phyloP scores from a whole-genome alignment of 2,888 invertebrate species.

The Sipha maydis region DNA sequence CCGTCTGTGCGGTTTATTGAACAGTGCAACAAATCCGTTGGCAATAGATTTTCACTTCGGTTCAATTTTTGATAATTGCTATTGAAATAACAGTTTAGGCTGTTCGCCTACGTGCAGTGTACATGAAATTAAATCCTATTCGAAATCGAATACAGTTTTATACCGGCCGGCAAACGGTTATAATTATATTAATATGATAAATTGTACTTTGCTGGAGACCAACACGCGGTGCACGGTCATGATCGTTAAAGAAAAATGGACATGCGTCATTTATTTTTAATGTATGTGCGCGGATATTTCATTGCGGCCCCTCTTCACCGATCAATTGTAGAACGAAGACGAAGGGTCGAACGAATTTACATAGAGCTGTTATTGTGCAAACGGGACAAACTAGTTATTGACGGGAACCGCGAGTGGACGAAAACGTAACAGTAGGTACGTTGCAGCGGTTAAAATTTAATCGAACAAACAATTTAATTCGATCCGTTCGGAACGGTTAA shows the following conservation, averaged over 20 bases:
- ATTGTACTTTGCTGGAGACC: not conserved
- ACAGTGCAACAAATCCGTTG: too few relatives aligned
- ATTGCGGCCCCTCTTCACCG: conserved; percentile 7
- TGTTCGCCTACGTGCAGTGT: too few relatives aligned
- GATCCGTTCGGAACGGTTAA: too few relatives aligned
- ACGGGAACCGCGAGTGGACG: conserved; percentile 1
- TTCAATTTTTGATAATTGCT: too few relatives aligned
- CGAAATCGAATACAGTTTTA: not conserved
- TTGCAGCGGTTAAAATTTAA: not conserved
- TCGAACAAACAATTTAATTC: not conserved
- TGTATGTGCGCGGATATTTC: not conserved
- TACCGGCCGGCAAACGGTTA: too few relatives aligned
- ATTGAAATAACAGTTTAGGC: too few relatives aligned
- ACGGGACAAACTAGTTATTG: conserved; percentile 38
- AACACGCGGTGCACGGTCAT: not conserved
- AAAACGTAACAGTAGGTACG: not conserved
- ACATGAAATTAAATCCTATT: not conserved
- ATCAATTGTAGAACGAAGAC: conserved; percentile 25
- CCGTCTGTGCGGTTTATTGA: too few relatives aligned
- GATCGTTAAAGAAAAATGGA: not conserved
- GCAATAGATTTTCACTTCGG: too few relatives aligned
- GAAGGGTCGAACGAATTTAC: conserved; percentile 30
- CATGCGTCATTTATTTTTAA: not conserved
- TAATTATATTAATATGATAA: too few relatives aligned
- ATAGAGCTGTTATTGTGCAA: conserved; percentile 17